These are phyloP conservation scores for Antechinus stuartii DNA, from an alignment of 2,113 vertebrate genomes.

Conservation along the genomic window DNA sequence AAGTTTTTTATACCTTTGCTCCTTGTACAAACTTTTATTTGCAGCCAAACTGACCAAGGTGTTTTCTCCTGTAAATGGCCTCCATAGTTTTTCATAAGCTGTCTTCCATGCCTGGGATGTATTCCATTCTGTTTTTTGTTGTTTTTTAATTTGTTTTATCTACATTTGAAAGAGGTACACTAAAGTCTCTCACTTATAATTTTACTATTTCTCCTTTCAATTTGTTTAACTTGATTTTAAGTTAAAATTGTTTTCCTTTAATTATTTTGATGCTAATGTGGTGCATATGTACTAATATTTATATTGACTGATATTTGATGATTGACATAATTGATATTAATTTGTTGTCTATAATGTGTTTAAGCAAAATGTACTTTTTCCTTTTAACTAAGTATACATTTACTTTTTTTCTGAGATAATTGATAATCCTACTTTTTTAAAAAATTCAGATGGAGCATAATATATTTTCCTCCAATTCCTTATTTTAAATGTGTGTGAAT, in stretches of 20 bases:
- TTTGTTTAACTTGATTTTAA: no score
- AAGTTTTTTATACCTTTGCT: not conserved
- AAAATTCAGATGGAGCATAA: not conserved
- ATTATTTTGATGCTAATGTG: not conserved
- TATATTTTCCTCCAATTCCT: not conserved
- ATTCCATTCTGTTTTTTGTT: not conserved
- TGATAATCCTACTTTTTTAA: not conserved
- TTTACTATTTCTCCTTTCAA: not conserved
- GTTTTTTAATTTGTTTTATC: not conserved
- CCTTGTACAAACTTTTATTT: not conserved
- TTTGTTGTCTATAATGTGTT: not conserved
- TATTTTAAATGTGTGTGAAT: not conserved
- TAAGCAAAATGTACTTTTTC: not conserved
- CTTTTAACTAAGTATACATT: not conserved
- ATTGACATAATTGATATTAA: not conserved
- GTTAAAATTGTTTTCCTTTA: not conserved
- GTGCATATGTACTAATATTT: not conserved
- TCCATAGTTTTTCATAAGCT: not conserved
- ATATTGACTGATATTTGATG: no score
- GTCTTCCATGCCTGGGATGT: not conserved
- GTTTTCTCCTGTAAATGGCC: not conserved
- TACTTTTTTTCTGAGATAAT: not conserved
- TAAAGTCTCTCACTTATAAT: not conserved
- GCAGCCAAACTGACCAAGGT: not conserved
- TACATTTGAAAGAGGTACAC: not conserved